Percentiles rank a stretch among this genome's conserved stretches.
Conservation (phyloP, 1,140 invertebrate genomes). For the Hyles euphorbiae region DNA sequence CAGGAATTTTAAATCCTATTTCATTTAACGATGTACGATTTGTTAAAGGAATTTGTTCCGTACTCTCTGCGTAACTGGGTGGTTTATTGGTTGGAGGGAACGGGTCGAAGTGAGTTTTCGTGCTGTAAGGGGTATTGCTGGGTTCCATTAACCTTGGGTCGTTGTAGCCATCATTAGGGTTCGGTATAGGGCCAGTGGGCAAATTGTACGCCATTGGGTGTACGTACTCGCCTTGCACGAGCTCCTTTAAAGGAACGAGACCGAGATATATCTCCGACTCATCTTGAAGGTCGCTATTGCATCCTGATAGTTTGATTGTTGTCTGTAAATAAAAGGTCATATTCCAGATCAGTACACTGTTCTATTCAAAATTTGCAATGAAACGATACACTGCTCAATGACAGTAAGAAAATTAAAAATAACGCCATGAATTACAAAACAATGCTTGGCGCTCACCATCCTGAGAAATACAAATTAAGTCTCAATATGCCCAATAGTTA, state of each 20-base stretch:
- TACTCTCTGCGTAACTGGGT: too few relatives aligned
- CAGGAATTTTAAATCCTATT: too few relatives aligned
- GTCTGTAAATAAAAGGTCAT: slow-evolving; percentile 21
- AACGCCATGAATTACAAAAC: too few relatives aligned
- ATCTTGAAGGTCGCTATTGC: slow-evolving; percentile 33
- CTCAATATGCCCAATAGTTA: too few relatives aligned
- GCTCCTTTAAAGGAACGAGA: slow-evolving; percentile 29
- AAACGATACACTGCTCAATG: too few relatives aligned
- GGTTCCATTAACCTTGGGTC: background rate
- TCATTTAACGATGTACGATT: too few relatives aligned
- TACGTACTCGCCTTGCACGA: slow-evolving; percentile 11
- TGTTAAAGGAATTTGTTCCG: too few relatives aligned
- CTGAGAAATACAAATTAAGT: too few relatives aligned
- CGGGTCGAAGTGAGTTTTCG: background rate
- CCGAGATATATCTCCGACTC: slow-evolving; percentile 37
- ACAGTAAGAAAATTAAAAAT: too few relatives aligned
- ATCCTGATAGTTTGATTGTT: slow-evolving; percentile 40
- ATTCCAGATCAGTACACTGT: too few relatives aligned
- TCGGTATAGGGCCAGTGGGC: slow-evolving; percentile 22
- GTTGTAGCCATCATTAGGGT: background rate
- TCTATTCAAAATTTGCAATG: background rate
- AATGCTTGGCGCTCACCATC: too few relatives aligned
- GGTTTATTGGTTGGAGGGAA: too few relatives aligned
- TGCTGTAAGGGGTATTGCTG: slow-evolving; percentile 1
- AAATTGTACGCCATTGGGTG: slow-evolving; percentile 30